Conservation (phyloP, 2,113 vertebrate species). For the Siphamia tubifer region DNA sequence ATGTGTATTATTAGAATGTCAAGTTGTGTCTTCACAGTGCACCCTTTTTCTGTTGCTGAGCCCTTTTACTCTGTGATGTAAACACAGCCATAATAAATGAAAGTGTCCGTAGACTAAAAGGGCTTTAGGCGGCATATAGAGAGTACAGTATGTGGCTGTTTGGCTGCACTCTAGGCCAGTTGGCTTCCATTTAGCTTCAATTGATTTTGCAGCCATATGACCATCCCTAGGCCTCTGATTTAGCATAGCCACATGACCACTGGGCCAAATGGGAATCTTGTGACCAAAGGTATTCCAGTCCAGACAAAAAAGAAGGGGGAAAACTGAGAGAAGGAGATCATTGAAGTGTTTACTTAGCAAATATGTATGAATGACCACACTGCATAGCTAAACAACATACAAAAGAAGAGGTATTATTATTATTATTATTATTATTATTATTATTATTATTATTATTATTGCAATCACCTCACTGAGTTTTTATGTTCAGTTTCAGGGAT, state of each 20-base stretch:
- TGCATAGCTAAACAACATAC: no score
- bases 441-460: no score
- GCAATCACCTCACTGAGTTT: no score
- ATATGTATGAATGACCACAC: no score
- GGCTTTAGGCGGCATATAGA: not conserved
- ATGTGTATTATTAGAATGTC: no score
- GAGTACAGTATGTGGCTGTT: not conserved
- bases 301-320: not conserved
- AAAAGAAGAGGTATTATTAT: no score
- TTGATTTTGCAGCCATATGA: conserved; percentile 64
- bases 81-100: not conserved
- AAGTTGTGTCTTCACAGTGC: no score
- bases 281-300: conserved; percentile 70
- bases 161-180: not conserved
- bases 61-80: not conserved
- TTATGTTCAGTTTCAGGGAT: no score
- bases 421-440: no score
- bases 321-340: not conserved
- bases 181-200: not conserved
- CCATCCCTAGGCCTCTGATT: conserved; percentile 64
- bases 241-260: conserved; percentile 68
- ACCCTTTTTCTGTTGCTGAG: no score
- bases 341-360: not conserved
- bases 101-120: not conserved
- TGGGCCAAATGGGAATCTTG: conserved; percentile 66